Conservation (phyloP, 2,888 invertebrate genomes). For the Neuroscelio doddi region DNA sequence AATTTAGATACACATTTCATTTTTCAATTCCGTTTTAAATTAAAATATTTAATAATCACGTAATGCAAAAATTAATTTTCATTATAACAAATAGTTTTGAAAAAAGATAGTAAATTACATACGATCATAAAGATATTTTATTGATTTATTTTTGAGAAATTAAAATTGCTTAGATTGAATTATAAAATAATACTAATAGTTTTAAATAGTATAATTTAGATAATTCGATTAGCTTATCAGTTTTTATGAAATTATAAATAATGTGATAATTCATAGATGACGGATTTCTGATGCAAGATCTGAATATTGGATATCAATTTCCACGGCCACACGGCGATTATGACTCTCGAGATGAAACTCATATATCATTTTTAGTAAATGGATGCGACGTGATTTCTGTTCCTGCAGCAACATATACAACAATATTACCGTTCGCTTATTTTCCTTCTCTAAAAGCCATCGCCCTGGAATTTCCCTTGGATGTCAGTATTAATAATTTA, state of each 20-base stretch:
- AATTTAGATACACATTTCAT: too few species aligned
- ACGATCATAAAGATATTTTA: too few species aligned
- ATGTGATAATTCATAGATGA: conserved; percentile 54
- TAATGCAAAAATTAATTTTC: too few species aligned
- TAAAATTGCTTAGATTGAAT: too few species aligned
- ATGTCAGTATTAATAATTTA: conserved; percentile 80
- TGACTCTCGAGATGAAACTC: conserved; percentile 53
- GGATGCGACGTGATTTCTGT: conserved; percentile 67
- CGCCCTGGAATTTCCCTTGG: conserved; percentile 84
- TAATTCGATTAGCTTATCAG: too few species aligned
- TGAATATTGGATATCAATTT: conserved; percentile 50
- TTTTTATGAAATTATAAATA: conserved; percentile 3
- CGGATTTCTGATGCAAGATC: conserved; percentile 66
- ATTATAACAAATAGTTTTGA: too few species aligned
- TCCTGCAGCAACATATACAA: conserved; percentile 80
- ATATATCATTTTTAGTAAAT: conserved; percentile 68
- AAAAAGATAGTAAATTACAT: too few species aligned
- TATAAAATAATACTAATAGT: too few species aligned
- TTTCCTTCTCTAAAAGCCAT: conserved; percentile 81
- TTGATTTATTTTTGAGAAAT: too few species aligned
- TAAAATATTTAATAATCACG: too few species aligned
- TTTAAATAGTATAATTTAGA: too few species aligned
- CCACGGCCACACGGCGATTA: conserved; percentile 28
- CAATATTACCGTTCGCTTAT: conserved; percentile 83
- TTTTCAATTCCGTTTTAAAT: too few species aligned